These are phyloP conservation scores for Melieria crassipennis DNA, from an alignment of 2,888 invertebrate species.

Conservation along the genomic window DNA sequence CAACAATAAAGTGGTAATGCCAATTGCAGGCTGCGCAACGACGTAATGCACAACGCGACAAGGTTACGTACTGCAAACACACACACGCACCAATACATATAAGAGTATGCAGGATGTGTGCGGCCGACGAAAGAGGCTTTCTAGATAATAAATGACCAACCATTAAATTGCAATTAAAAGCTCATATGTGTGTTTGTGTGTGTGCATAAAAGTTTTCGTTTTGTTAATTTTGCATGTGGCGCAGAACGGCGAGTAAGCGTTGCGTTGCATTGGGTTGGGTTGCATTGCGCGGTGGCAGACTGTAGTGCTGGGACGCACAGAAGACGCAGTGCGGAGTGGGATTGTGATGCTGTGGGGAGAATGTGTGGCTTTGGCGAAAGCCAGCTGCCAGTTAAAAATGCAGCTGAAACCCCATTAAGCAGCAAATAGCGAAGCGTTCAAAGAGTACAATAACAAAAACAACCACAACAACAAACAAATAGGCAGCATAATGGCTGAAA, in stretches of 20 bases:
- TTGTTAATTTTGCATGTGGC: constrained; percentile 38
- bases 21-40: neutral
- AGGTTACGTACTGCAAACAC: neutral
- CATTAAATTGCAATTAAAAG: constrained; percentile 64
- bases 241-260: neutral
- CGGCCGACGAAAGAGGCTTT: constrained; percentile 38
- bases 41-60: too few species aligned
- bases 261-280: too few species aligned
- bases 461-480: neutral
- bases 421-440: constrained; percentile 20
- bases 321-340: too few species aligned
- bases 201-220: constrained; percentile 51
- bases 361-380: constrained; percentile 6
- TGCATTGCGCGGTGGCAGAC: too few species aligned
- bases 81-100: neutral
- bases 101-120: neutral
- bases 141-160: constrained; percentile 61
- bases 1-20: too few species aligned
- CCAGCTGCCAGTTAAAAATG: constrained; percentile 19
- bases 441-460: constrained; percentile 9
- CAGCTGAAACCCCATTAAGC: constrained; percentile 28
- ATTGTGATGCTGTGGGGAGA: neutral
- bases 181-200: constrained; percentile 52
- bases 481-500: neutral
- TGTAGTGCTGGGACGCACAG: too few species aligned